Conservation (phyloP, 92 coral and sea anemone genomes). For the Hydrozoanthus gracilis region DNA sequence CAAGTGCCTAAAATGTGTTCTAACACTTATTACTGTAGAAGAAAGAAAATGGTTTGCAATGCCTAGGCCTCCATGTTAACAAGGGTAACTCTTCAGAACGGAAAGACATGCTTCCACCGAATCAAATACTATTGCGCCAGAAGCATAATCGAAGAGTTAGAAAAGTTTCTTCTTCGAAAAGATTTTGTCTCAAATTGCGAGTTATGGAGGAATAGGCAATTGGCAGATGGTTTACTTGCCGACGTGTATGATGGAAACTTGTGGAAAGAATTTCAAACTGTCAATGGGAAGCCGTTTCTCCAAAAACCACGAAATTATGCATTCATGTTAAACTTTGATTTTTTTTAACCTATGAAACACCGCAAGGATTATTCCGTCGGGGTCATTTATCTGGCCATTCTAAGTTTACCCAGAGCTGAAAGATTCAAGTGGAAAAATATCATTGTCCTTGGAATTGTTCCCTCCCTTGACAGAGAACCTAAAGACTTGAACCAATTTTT, state of each 20-base stretch:
- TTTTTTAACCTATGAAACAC: conserved; percentile 74
- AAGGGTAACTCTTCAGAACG: conserved; percentile 33
- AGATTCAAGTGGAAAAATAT: conserved; percentile 15
- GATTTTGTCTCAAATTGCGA: neutral
- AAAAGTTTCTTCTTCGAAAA: conserved; percentile 42
- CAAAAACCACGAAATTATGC: conserved; percentile 67
- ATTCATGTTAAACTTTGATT: conserved; percentile 76
- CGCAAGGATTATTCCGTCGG: conserved; percentile 79
- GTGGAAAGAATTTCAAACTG: conserved; percentile 68
- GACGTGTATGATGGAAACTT: conserved; percentile 69
- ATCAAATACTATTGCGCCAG: conserved; percentile 64
- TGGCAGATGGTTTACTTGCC: conserved; percentile 39
- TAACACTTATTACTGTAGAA: conserved; percentile 33
- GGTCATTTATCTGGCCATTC: conserved; percentile 65
- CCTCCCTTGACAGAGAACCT: conserved; percentile 61
- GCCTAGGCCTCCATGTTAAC: neutral
- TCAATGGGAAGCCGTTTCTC: conserved; percentile 58
- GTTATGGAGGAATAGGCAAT: conserved; percentile 59
- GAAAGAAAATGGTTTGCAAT: conserved; percentile 37
- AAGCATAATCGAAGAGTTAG: conserved; percentile 59
- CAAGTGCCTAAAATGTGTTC: conserved; percentile 20
- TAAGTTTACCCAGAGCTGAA: neutral
- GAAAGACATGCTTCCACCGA: conserved; percentile 61
- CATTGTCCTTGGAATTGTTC: conserved; percentile 43
- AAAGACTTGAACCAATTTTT: conserved; percentile 63